These are phyloP conservation scores for Macrobrachium rosenbergii DNA, from an alignment of 1,140 invertebrate species.

Conservation along the genomic window DNA sequence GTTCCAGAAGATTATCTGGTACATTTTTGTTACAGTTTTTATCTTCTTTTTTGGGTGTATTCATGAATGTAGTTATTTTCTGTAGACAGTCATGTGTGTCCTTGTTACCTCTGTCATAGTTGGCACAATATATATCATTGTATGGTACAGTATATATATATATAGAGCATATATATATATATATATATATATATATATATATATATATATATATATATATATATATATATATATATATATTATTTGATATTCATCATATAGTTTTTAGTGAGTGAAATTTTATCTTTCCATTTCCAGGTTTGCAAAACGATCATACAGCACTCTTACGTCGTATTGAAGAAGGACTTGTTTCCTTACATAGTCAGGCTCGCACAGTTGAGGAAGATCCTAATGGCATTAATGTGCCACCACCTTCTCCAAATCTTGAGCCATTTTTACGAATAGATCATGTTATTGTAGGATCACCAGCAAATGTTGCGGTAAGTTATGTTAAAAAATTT, in stretches of 20 bases:
- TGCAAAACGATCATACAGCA: constrained; percentile 91
- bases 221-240: too few relatives aligned
- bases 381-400: constrained; percentile 34
- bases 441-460: constrained; percentile 81
- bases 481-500: constrained; percentile 11
- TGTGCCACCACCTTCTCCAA: constrained; percentile 13
- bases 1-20: too few relatives aligned
- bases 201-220: too few relatives aligned
- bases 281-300: constrained; percentile 74
- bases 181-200: too few relatives aligned
- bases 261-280: neutral
- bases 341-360: constrained; percentile 77
- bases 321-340: constrained; percentile 89
- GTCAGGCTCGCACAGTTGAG: constrained; percentile 63
- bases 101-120: too few relatives aligned
- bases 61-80: too few relatives aligned
- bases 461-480: constrained; percentile 78
- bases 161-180: too few relatives aligned
- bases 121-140: too few relatives aligned
- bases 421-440: constrained; percentile 67
- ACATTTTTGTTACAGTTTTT: too few relatives aligned
- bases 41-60: too few relatives aligned
- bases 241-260: neutral
- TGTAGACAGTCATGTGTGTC: too few relatives aligned
- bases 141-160: too few relatives aligned